These are phyloP conservation scores for Gallinago solitaria DNA, from an alignment of 2,797 vertebrate species.

Conservation along the genomic window DNA sequence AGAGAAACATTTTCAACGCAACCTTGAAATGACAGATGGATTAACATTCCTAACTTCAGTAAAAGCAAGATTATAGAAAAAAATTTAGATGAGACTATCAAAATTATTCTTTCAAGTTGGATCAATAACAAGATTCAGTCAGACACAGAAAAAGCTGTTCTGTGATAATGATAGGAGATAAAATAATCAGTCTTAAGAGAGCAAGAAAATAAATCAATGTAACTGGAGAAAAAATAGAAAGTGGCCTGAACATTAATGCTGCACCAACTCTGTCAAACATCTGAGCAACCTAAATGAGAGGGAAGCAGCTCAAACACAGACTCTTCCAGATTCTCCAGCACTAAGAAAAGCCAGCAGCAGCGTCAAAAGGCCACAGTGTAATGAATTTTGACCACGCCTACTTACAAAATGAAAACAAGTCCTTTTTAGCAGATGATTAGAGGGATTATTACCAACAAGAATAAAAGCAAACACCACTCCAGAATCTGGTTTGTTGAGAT, in stretches of 20 bases:
- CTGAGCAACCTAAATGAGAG: background rate
- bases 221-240: background rate
- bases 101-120: background rate
- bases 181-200: background rate
- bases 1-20: background rate
- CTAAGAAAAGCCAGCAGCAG: background rate
- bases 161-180: background rate
- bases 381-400: background rate
- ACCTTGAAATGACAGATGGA: background rate
- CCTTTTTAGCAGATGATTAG: background rate
- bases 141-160: background rate
- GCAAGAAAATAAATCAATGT: background rate
- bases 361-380: background rate
- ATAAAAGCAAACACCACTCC: background rate
- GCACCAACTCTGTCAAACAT: background rate
- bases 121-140: background rate
- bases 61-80: background rate
- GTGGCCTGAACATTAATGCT: background rate
- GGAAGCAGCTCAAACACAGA: background rate
- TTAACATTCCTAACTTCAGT: background rate
- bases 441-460: background rate
- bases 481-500: background rate
- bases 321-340: background rate
- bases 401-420: background rate
- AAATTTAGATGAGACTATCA: background rate